A percentile compares a stretch with the other conserved stretches of the same genome.
Conservation (phyloP, 2,888 invertebrate species). For the Rhaphigaster nebulosa region DNA sequence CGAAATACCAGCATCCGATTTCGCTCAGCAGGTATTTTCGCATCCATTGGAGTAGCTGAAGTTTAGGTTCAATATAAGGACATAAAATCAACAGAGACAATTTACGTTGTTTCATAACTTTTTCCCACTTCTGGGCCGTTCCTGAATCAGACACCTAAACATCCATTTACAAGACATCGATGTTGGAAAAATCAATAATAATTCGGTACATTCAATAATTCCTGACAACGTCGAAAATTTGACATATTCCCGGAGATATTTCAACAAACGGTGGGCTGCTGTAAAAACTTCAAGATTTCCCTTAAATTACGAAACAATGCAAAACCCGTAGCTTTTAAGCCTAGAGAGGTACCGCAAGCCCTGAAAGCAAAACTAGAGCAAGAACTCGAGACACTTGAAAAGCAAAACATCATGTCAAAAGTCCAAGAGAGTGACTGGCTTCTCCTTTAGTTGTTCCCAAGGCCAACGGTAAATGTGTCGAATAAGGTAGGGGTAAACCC, state of each 20-base stretch:
- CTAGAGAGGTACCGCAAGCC: slow-evolving; percentile 59
- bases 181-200: neutral
- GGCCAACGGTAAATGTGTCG: slow-evolving; percentile 58
- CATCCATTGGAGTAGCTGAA: neutral
- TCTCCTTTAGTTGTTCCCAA: slow-evolving; percentile 41
- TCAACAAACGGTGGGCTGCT: slow-evolving; percentile 26
- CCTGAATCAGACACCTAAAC: neutral
- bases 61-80: neutral
- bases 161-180: neutral
- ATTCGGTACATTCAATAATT: neutral
- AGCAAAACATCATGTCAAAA: slow-evolving; percentile 60
- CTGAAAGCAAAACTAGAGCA: slow-evolving; percentile 59
- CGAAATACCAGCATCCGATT: neutral
- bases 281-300: slow-evolving; percentile 26
- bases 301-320: slow-evolving; percentile 45
- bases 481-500: slow-evolving; percentile 66
- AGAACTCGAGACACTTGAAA: slow-evolving; percentile 61
- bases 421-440: slow-evolving; percentile 62
- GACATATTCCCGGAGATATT: neutral
- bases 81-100: neutral
- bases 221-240: neutral
- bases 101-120: neutral
- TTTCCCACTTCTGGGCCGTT: neutral
- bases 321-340: slow-evolving; percentile 18
- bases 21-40: neutral